A percentile compares a stretch with the other conserved stretches of the same genome.
Evolutionary conservation across 2,888 invertebrate species (phyloP).

Genomic region (Terebella lapidaria): DNA sequence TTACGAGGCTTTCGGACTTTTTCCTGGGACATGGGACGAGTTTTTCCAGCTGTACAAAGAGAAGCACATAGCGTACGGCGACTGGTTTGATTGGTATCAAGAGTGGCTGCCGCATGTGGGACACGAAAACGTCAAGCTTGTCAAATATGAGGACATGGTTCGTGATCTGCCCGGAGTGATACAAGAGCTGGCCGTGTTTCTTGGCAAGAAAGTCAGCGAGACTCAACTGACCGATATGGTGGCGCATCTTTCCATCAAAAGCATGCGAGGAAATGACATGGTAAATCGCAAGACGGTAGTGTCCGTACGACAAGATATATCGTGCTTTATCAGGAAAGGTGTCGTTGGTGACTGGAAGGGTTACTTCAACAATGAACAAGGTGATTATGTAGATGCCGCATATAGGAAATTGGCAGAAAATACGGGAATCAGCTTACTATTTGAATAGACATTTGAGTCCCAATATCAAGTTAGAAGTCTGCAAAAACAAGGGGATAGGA

Average conservation of each 20-base stretch:
- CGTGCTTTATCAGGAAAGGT: not conserved
- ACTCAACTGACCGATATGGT: not conserved
- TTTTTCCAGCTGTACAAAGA: not conserved
- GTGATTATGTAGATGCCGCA: not conserved
- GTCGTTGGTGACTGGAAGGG: not conserved
- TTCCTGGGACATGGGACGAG: not conserved
- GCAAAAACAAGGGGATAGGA: too few relatives aligned
- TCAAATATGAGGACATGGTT: slow-evolving; percentile 4
- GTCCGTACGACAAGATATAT: not conserved
- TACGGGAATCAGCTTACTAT: too few relatives aligned
- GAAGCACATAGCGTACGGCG: not conserved
- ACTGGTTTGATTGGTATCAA: not conserved
- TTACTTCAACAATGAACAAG: not conserved
- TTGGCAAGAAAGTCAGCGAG: not conserved
- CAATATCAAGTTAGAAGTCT: too few relatives aligned
- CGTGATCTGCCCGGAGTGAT: not conserved
- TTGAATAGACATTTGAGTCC: too few relatives aligned
- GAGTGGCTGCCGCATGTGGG: not conserved
- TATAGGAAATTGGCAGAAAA: too few relatives aligned
- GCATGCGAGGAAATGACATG: not conserved
- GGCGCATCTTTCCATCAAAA: not conserved
- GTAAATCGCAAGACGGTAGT: not conserved
- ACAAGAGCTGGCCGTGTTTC: not conserved
- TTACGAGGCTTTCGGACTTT: not conserved
- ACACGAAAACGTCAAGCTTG: not conserved